A percentile compares a stretch with the other conserved stretches of the same genome.
These are phyloP conservation scores for Luperina testacea DNA, from an alignment of 2,888 invertebrate genomes.

Conservation along the genomic window DNA sequence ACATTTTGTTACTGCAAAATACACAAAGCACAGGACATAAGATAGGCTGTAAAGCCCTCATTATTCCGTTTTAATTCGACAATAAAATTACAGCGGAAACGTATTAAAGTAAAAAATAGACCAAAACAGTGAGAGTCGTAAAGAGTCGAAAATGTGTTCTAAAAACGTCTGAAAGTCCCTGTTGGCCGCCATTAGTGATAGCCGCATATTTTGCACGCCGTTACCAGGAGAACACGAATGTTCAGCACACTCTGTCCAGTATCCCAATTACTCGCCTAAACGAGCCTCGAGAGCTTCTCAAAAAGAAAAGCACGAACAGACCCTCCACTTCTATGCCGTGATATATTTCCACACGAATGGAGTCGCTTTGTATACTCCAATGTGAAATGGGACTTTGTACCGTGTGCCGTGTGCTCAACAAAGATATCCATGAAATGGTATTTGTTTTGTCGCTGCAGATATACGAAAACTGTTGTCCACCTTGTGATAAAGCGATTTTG, in stretches of 20 bases:
- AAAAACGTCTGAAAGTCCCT: conserved; percentile 57
- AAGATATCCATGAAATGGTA: conserved; percentile 69
- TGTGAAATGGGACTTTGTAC: conserved; percentile 68
- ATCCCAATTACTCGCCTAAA: conserved; percentile 73
- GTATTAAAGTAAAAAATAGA: conserved; percentile 55
- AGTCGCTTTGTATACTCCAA: conserved; percentile 67
- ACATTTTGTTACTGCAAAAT: conserved; percentile 38
- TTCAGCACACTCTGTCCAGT: conserved; percentile 57
- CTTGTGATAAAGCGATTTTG: conserved; percentile 35
- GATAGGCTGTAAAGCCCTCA: conserved; percentile 37
- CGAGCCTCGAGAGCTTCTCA: conserved; percentile 66
- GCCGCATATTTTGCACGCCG: conserved; percentile 67
- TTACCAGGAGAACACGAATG: conserved; percentile 59
- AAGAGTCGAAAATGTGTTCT: conserved; percentile 59
- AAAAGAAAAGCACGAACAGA: conserved; percentile 65
- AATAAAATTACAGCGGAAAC: conserved; percentile 52
- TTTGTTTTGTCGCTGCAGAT: conserved; percentile 66
- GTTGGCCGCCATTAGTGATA: conserved; percentile 59
- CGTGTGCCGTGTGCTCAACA: conserved; percentile 63
- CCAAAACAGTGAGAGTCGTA: conserved; percentile 52
- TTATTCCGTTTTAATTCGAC: conserved; percentile 53
- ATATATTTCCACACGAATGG: conserved; percentile 72
- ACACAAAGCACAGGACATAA: conserved; percentile 35
- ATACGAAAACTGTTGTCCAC: conserved; percentile 49
- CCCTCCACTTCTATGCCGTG: conserved; percentile 56